Conservation (phyloP, 2,888 invertebrate species). For the Zonitis immaculata region DNA sequence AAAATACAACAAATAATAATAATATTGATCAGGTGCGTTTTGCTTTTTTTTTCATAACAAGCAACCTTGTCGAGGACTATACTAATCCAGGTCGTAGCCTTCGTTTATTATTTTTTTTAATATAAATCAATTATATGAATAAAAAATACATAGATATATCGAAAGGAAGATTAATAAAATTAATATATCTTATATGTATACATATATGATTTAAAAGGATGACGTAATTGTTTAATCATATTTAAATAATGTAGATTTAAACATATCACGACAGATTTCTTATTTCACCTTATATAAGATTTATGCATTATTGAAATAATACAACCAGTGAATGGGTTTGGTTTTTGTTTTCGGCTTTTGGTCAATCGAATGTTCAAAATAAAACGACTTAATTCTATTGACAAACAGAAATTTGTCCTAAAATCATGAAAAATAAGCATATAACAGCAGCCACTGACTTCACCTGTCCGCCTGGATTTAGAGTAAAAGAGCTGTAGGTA, state of each 20-base stretch:
- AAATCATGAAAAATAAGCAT: too few species aligned
- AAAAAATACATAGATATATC: neutral
- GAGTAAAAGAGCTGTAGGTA: too few species aligned
- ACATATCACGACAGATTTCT: conserved; percentile 15
- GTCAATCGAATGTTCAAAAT: neutral
- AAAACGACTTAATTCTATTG: too few species aligned
- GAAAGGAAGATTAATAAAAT: conserved; percentile 10
- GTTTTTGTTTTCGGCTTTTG: neutral
- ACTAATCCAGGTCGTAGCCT: neutral
- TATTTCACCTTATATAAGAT: conserved; percentile 17
- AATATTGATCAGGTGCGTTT: conserved; percentile 41
- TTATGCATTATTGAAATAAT: conserved; percentile 11
- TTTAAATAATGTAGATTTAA: conserved; percentile 20
- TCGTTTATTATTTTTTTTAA: neutral
- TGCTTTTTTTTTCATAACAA: neutral
- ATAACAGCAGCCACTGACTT: conserved; percentile 23
- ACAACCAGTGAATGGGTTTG: conserved; percentile 1
- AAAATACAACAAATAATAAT: conserved; percentile 23
- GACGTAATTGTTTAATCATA: conserved; percentile 20
- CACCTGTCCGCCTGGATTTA: conserved; percentile 28
- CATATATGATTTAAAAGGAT: conserved; percentile 3
- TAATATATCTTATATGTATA: conserved; percentile 14
- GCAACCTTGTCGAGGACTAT: neutral
- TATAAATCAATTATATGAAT: neutral
- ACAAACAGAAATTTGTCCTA: conserved; percentile 24